Evolutionary conservation across 2,113 vertebrate species (phyloP), one percentile per base, ranked within the genome.

Genomic region (Typhlomys cinereus): DNA sequence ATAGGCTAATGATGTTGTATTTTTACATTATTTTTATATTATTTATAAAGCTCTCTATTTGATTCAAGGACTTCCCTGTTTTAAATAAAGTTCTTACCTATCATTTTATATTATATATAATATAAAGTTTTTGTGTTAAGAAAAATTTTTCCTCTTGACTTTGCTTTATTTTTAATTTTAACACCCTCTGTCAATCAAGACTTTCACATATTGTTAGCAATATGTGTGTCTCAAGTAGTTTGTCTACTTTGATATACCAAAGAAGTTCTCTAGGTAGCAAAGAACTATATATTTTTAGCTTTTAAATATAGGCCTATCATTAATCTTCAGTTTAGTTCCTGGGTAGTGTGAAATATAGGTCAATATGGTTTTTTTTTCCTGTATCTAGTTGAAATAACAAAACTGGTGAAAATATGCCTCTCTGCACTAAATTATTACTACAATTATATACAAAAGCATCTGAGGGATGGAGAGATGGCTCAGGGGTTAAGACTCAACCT

Each of bases 251-350:
- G 41, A 21, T 52, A 10, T 46, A 88, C 12, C 57, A 79, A 84
- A 93, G 34, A 39, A 78, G 36, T 79, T 79, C 41, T 46, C 83
- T 59, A 64, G 29, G 17, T 67, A 79, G 48, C 23, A 57, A 84
- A 73, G 36, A 85, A 61, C 50, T 93, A 62, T 80, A 34, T 85
- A 67, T 61, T 74, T 84, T 80, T 59, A 88, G 50, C 41, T 80
- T 66, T 88, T 81, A 62, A 54, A 75, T 82, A 54, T 93, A 85
- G 17, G 9, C 34, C 18, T 85, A n/a, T 76, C 81, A 95, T 66
- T 54, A 48, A 86, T 76, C 80, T 85, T 89, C 31, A 70, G 15
- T 73, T 91, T 14, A 59, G 3, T 81, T 89, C 75, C 23, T 85
- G 13, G 25, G 20, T 61, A 44, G 17, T 70, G 44, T 81, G 44